Conservation (phyloP, 2,113 vertebrate genomes). For the Anhinga anhinga region DNA sequence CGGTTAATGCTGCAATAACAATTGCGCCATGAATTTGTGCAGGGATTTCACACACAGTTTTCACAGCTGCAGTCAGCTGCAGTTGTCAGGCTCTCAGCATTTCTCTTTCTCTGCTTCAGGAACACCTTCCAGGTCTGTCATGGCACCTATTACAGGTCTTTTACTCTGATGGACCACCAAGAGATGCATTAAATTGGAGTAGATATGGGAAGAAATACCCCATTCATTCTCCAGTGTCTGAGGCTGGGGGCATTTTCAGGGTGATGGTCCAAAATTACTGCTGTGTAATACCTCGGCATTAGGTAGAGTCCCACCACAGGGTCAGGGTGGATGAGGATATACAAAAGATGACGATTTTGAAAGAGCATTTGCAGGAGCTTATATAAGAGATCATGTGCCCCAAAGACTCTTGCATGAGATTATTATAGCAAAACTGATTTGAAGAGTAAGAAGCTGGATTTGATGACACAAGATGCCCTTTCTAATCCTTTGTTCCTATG, state of each 20-base stretch:
- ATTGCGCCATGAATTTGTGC: accelerated
- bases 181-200: neutral
- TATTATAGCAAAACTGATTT: conserved; percentile 29
- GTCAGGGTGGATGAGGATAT: neutral
- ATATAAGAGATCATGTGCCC: neutral
- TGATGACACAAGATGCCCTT: conserved; percentile 40
- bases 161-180: neutral
- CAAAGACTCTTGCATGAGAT: neutral
- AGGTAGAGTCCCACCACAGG: neutral
- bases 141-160: neutral
- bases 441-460: conserved; percentile 37
- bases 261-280: neutral
- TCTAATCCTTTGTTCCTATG: conserved; percentile 33
- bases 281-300: neutral
- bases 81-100: neutral
- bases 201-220: neutral
- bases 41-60: neutral
- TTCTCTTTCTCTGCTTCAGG: neutral
- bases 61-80: neutral
- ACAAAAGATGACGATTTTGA: neutral
- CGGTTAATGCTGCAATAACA: neutral
- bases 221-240: neutral
- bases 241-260: neutral
- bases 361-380: conserved; percentile 9
- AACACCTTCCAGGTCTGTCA: neutral